A percentile compares a stretch with the other conserved stretches of the same genome.
Conservation (phyloP, 2,888 invertebrate genomes). For the Ferrisia virgata region DNA sequence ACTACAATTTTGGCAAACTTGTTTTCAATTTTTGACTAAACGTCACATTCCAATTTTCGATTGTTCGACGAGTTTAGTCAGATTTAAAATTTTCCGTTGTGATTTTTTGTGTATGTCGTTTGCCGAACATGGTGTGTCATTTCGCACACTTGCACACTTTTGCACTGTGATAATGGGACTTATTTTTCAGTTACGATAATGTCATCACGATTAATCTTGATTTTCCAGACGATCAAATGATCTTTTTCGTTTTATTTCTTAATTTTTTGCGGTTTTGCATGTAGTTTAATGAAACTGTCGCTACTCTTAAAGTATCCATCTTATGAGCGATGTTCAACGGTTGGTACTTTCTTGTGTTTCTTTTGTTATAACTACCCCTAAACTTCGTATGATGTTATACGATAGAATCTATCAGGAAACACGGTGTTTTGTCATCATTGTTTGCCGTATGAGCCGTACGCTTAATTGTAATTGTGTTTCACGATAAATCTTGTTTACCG, state of each 20-base stretch:
- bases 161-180: neutral
- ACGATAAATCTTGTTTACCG: neutral
- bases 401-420: neutral
- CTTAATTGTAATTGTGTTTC: neutral
- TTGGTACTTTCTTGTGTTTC: neutral
- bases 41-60: neutral
- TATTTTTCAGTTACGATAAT: slow-evolving; percentile 7
- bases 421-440: neutral
- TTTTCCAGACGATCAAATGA: neutral
- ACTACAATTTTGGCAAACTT: no score
- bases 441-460: neutral
- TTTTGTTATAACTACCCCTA: neutral
- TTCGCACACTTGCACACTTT: neutral
- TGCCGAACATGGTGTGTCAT: neutral
- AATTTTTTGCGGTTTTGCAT: neutral
- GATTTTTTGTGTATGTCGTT: neutral
- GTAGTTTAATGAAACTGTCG: neutral
- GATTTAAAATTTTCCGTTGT: neutral
- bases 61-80: neutral
- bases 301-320: neutral
- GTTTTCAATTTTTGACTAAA: neutral
- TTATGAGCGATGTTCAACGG: slow-evolving; percentile 3
- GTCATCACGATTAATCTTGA: slow-evolving; percentile 25
- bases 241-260: neutral
- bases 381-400: neutral